Evolutionary conservation across 2,113 vertebrate species (phyloP), one percentile per base, ranked within the genome.

Genomic region (Calyptommatus sinebrachiatus): DNA sequence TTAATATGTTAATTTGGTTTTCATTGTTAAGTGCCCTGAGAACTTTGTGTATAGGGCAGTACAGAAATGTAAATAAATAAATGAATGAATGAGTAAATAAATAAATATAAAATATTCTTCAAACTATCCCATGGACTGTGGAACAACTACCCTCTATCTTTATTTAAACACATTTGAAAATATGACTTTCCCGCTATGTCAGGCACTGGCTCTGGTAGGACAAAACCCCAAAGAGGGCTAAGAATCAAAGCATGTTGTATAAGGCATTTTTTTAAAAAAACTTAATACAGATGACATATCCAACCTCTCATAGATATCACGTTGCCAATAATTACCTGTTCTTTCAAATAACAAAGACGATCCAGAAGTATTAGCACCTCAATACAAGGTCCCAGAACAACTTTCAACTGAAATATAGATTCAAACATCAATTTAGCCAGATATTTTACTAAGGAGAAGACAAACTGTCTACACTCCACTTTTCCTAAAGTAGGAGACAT

Each of bases 341-440:
- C 98, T 91, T 98, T 98, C 71, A 99, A 94, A 89, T 97, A 99
- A 90, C 97, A 99, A 82, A 99, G 96, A 79, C 98, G 97, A 91
- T 99, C 98, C 45, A 99, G 94, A 88, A 99, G 97, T 86, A 99
- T 97, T 89, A 99, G 91, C 79, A 96, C 95, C 88, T 99, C 98
- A 74, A 99, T 95, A 83, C 97, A 99, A 53, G 98, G 97, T 91
- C 98, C 97, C 91, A 99, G 91, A 62, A 94, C 92, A 90, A 99
- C 97, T 93, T 99, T 99, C 89, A 99, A 16, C 98, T 99, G 85
- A 87, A 93, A 92, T 57, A 84, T 86, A 92, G 61, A 86, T 89
- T 60, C 82, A 89, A 60, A 92, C n/a, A 70, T 16, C 41, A 77
- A 67, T 82, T 84, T 31, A 66, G 29, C 70, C 71, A 79, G 9